A percentile compares a stretch with the other conserved stretches of the same genome.
phyloP scores from a whole-genome alignment of 2,797 vertebrate genomes.

The Potorous gilbertii region DNA sequence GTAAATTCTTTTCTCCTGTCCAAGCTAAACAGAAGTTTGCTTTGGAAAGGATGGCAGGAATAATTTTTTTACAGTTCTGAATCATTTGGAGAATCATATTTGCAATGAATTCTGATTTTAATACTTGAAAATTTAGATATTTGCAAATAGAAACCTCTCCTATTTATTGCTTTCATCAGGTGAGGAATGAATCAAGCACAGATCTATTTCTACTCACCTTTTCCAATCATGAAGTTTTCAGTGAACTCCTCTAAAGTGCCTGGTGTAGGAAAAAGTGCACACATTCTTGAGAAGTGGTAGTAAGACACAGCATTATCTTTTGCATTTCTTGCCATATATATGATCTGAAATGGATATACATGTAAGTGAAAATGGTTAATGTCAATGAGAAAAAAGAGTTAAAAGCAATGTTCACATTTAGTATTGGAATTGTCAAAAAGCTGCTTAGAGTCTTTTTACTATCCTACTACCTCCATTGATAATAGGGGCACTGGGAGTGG shows the following conservation, averaged over 20 bases:
- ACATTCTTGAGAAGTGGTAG: slow-evolving; percentile 93
- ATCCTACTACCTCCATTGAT: too few relatives aligned
- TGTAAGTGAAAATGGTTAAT: slow-evolving; percentile 24
- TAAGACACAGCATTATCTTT: slow-evolving; percentile 96
- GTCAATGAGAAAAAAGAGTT: slow-evolving; percentile 37
- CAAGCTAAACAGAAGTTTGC: too few relatives aligned
- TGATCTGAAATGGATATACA: slow-evolving; percentile 82
- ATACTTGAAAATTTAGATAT: too few relatives aligned
- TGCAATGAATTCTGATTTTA: too few relatives aligned
- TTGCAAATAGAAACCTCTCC: background rate
- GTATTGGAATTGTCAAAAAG: background rate
- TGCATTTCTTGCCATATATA: slow-evolving; percentile 94
- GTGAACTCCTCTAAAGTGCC: slow-evolving; percentile 91
- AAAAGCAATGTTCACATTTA: background rate
- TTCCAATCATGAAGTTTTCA: slow-evolving; percentile 89
- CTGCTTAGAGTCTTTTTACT: too few relatives aligned
- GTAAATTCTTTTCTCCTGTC: too few relatives aligned
- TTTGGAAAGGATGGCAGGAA: background rate
- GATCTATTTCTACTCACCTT: slow-evolving; percentile 80
- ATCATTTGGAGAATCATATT: too few relatives aligned
- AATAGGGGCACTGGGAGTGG: too few relatives aligned
- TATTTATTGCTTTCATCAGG: background rate
- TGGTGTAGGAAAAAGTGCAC: slow-evolving; percentile 88
- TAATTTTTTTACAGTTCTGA: background rate
- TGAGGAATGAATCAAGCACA: background rate